These are phyloP conservation scores for Drosophila mulleri DNA, from an alignment of 2,888 invertebrate genomes.

Conservation along the genomic window DNA sequence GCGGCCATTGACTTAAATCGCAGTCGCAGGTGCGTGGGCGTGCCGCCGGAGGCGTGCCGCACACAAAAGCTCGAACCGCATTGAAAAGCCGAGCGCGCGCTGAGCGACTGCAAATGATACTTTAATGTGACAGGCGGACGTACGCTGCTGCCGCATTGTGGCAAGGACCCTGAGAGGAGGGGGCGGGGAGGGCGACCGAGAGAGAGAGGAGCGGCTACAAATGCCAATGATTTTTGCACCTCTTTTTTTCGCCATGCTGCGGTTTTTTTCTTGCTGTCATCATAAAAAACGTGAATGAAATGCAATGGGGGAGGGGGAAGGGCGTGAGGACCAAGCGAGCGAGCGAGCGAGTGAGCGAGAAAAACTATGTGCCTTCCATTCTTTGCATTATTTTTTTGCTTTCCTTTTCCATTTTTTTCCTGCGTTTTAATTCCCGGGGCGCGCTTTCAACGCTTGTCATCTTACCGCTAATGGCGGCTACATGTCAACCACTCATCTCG, in stretches of 20 bases:
- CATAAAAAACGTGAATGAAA: conserved; percentile 23
- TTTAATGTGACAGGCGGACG: conserved; percentile 75
- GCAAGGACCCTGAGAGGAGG: neutral
- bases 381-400: conserved; percentile 21
- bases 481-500: conserved; percentile 80
- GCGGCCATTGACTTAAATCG: conserved; percentile 66
- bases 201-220: neutral
- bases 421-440: conserved; percentile 75
- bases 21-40: conserved; percentile 22
- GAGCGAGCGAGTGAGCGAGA: conserved; percentile 2
- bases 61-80: conserved; percentile 31
- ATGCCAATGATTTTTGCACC: conserved; percentile 76
- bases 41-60: conserved; percentile 23
- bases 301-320: neutral
- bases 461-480: conserved; percentile 81
- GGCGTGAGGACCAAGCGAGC: neutral
- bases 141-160: neutral
- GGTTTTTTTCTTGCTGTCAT: conserved; percentile 64
- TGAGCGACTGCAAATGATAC: conserved; percentile 78
- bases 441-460: conserved; percentile 79
- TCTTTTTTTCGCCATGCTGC: conserved; percentile 38
- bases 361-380: conserved; percentile 67
- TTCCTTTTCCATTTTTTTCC: conserved; percentile 21
- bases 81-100: conserved; percentile 42
- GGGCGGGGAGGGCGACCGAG: neutral